phyloP scores from a whole-genome alignment of 2,113 vertebrate species.

The Eulemur rufifrons region DNA sequence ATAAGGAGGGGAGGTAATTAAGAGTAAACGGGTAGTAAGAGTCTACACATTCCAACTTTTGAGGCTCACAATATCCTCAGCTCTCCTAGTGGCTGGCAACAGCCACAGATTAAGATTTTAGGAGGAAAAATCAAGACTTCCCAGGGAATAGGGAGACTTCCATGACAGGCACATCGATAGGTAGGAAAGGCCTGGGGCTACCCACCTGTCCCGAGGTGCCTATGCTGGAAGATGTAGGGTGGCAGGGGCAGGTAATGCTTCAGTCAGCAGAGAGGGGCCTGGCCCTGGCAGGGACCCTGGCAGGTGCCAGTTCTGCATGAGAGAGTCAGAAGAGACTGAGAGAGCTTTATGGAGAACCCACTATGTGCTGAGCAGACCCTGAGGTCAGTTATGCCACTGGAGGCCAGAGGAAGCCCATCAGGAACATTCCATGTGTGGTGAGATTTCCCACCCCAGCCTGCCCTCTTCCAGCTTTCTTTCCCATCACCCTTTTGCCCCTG shows the following conservation, averaged over 20 bases:
- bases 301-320: background rate
- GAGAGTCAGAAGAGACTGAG: background rate
- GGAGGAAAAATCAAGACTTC: conserved; percentile 57
- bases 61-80: conserved; percentile 55
- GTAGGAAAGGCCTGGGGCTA: background rate
- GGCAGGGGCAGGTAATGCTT: background rate
- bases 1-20: conserved; percentile 79
- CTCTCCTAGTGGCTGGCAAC: conserved; percentile 46
- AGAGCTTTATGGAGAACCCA: background rate
- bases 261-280: background rate
- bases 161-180: background rate
- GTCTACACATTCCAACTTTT: conserved; percentile 68
- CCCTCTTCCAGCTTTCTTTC: background rate
- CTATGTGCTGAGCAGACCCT: background rate
- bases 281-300: background rate
- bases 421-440: background rate
- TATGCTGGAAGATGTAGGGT: background rate
- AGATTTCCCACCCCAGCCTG: background rate
- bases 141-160: background rate
- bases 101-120: conserved; percentile 57
- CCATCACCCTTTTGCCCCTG: background rate
- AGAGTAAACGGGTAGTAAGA: conserved; percentile 70
- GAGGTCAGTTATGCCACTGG: background rate
- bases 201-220: background rate
- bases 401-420: background rate